Evolutionary conservation across 1,140 invertebrate genomes (phyloP).

Genomic region (Schlechtendalia chinensis): DNA sequence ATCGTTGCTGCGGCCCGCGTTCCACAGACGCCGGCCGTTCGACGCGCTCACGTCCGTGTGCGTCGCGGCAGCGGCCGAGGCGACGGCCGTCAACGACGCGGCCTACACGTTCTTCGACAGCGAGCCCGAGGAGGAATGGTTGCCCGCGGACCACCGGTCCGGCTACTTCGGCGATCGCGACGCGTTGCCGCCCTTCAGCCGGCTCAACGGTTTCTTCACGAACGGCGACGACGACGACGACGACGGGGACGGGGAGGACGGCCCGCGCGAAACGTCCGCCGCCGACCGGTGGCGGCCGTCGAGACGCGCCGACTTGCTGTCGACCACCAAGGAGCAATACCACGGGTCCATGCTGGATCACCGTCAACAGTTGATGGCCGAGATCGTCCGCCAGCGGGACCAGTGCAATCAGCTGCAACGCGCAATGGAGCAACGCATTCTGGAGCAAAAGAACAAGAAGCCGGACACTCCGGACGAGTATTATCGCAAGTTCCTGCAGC

Average conservation of each 20-base stretch:
- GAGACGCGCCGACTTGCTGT: too few species aligned
- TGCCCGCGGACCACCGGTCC: too few species aligned
- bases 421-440: neutral
- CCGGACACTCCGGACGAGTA: neutral
- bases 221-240: neutral
- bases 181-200: neutral
- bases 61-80: neutral
- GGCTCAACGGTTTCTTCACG: neutral
- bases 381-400: neutral
- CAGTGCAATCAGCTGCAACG: neutral
- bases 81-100: neutral
- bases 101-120: neutral
- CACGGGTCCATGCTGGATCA: too few species aligned
- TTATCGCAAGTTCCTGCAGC: neutral
- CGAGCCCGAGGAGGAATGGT: accelerated
- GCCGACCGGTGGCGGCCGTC: too few species aligned
- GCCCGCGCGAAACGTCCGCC: too few species aligned
- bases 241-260: neutral
- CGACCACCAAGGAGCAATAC: too few species aligned
- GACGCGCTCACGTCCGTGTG: neutral
- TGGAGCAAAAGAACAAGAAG: neutral
- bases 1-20: neutral
- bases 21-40: neutral
- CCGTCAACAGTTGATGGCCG: neutral
- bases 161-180: neutral